Evolutionary conservation across 2,113 vertebrate genomes (phyloP), one percentile per base, ranked within the genome.

Genomic region (Nicator chloris): DNA sequence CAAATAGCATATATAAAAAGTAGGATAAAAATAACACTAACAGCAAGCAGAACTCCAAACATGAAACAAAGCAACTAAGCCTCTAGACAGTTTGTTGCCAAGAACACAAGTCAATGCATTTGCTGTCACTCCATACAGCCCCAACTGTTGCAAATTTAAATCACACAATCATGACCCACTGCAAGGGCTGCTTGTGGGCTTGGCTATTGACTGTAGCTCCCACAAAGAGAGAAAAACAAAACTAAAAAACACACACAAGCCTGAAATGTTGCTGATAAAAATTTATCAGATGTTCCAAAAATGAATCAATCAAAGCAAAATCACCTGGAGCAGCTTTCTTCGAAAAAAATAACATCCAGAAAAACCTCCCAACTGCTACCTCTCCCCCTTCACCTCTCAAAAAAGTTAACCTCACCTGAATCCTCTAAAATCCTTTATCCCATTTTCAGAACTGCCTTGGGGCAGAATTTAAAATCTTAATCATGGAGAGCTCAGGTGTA

Each of bases 261-360:
- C 64, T 86, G 90, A 94, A 92, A 86, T 15, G 40, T 13, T 64
- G 64, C 56, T 81, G 85, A 90, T 70, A 93, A 94, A 84, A 76
- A 85, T 3, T 53, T 87, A 80, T 85, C 39, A 16, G 70, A 80
- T 61, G 42, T 66, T 92, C n/a, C 35, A 76, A 89, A 91, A 95
- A 86, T 59, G 8, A 91, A 80, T 88, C 78, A 85, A 79, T 76
- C 79, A 63, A 76, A 70, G 68, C 42, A 83, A 88, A 77, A 92
- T 49, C 45, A 88, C 90, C 75, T 50, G 54, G 9, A 87, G 87
- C 35, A 88, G 59, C 13, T 39, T 82, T 54, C 61, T 84, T 63
- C 1, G 42, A 71, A 83, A 86, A 72, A 61, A 54, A 31, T 30
- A 65, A 77, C 2, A 31, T 4, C 8, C 40, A 68, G 70, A 61